Evolutionary conservation across 1,140 invertebrate species (phyloP).

Genomic region (Wiebesia pumilae): DNA sequence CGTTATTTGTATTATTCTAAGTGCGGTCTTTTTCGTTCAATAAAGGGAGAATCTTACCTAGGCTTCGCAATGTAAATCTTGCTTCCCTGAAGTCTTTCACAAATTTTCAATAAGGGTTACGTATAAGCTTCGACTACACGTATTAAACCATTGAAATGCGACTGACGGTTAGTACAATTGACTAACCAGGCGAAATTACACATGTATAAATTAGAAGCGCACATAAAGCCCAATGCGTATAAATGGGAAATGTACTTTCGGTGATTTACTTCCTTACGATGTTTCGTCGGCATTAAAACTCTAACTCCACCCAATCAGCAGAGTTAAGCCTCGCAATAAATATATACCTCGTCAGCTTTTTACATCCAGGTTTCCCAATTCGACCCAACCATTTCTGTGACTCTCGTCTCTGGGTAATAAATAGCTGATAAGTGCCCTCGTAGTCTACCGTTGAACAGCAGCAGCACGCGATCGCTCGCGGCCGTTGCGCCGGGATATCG

Average conservation of each 20-base stretch:
- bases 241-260: not conserved
- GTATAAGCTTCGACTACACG: too few species aligned
- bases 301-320: not conserved
- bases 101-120: too few species aligned
- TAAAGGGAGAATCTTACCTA: too few species aligned
- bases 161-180: not conserved
- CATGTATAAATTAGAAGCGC: not conserved
- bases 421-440: slow-evolving; percentile 33
- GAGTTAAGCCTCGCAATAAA: not conserved
- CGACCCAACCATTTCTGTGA: not conserved
- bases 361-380: not conserved
- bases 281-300: not conserved
- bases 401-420: slow-evolving; percentile 22
- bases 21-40: too few species aligned
- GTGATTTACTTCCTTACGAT: not conserved
- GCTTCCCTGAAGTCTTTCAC: not conserved
- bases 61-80: too few species aligned
- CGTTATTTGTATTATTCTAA: too few species aligned
- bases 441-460: not conserved
- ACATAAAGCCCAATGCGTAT: not conserved
- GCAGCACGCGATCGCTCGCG: not conserved
- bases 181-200: not conserved
- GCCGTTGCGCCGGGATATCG: slow-evolving; percentile 17
- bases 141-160: too few species aligned
- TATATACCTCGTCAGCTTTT: not conserved